These are phyloP conservation scores for Drosophila nigromelanica DNA, from an alignment of 1,140 invertebrate species.

Conservation along the genomic window DNA sequence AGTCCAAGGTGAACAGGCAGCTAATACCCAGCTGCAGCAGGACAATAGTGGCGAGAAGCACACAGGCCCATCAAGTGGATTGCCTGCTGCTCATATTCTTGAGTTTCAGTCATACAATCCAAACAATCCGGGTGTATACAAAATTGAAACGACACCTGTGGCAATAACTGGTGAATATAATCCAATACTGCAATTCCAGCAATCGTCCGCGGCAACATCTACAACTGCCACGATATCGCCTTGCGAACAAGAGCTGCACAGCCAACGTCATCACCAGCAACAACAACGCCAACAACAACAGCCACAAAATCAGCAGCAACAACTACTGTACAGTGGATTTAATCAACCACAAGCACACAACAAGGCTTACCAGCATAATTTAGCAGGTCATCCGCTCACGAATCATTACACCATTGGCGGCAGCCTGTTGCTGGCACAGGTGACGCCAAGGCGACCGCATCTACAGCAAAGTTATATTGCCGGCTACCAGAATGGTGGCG, in stretches of 20 bases:
- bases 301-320: constrained; percentile 19
- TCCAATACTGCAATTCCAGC: constrained; percentile 79
- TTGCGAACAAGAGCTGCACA: constrained; percentile 52
- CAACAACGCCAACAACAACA: constrained; percentile 39
- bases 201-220: constrained; percentile 54
- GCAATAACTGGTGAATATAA: constrained; percentile 83
- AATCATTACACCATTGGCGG: constrained; percentile 54
- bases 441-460: constrained; percentile 32
- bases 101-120: constrained; percentile 84
- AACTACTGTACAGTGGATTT: constrained; percentile 45
- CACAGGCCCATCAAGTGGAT: not conserved
- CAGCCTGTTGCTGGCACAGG: constrained; percentile 42
- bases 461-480: constrained; percentile 59
- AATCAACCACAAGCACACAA: constrained; percentile 37
- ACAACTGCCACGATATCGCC: constrained; percentile 62
- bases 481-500: constrained; percentile 59
- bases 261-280: constrained; percentile 10
- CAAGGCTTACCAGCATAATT: constrained; percentile 16
- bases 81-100: constrained; percentile 72
- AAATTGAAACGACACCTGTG: constrained; percentile 83
- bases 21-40: constrained; percentile 8
- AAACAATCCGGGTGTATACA: constrained; percentile 83
- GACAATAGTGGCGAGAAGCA: constrained; percentile 4
- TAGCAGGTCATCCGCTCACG: constrained; percentile 24
- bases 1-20: constrained; percentile 9